Base-by-base conservation (phyloP, 2,888 invertebrate genomes). In the Drosophila hawaiiensis region DNA sequence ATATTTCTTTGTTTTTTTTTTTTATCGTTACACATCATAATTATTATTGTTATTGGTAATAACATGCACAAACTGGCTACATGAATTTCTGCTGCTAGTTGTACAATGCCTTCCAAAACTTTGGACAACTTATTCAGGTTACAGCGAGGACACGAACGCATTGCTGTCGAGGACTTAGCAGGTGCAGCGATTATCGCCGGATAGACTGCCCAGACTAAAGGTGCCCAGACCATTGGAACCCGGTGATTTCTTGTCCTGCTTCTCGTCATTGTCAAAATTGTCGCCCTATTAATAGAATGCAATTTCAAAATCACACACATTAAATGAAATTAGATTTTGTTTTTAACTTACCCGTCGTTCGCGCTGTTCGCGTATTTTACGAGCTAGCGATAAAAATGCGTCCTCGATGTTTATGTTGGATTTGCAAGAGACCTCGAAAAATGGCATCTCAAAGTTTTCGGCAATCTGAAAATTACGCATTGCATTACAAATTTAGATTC, bases 371-470 rank as follows among this genome's bases (percentile, higher is more conserved):
- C 97, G 94, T 93, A 97, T 97, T 94, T 96, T 96, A 92, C 97
- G 95, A 76, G 97, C 97, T 91, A 97, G 94, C 55, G 96, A 96
- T 78, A 97, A 93, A 93, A 97, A 97, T 60, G 97, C 96, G 91
- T 97, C 96, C 92, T 97, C 97, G 89, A 97, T 97, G 88, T 97
- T 97, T 72, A 97, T 95, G 92, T 97, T 96, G 84, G 96, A 96
- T 93, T 97, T 97, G 94, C 97, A 97, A 16, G 97, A 97, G 19
- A 97, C 97, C 94, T 97, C 97, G 92, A 97, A 97, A 92, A 97
- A 97, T 39, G 97, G 97, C 95, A 97, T 96, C 84, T 97, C 97
- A 90, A 97, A 97, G 92, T 96, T 96, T 91, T 97, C 97, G 0
- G 97, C 97, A 93, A 97, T 96, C 96, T 97, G 94, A 56, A 94